Evolutionary conservation across 1,140 invertebrate species (phyloP).

Genomic region (Listronotus oregonensis): DNA sequence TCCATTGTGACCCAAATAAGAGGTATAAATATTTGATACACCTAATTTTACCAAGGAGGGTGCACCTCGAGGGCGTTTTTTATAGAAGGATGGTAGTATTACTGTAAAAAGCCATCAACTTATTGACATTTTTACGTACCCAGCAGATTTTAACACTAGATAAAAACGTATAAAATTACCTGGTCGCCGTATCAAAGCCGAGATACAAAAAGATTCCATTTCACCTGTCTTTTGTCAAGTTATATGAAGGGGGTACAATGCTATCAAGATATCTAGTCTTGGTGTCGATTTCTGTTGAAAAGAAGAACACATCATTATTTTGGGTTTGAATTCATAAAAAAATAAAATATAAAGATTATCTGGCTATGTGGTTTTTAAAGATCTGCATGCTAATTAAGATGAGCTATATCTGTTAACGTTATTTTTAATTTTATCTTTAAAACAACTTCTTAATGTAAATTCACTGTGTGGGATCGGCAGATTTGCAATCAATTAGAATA

Average conservation of each 20-base stretch:
- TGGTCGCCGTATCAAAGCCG: conserved; percentile 37
- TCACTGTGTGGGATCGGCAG: too few relatives aligned
- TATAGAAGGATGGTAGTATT: conserved; percentile 10
- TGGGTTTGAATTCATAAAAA: neutral
- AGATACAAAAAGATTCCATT: conserved; percentile 45
- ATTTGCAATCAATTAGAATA: too few relatives aligned
- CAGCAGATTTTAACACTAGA: conserved; percentile 48
- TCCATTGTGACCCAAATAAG: neutral
- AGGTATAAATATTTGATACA: conserved; percentile 8
- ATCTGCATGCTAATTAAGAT: too few relatives aligned
- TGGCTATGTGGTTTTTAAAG: too few relatives aligned
- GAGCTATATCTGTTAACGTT: too few relatives aligned
- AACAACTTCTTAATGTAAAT: too few relatives aligned
- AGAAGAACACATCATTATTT: neutral
- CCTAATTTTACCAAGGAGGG: conserved; percentile 8
- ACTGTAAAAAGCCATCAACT: conserved; percentile 40
- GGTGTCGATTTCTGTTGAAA: conserved; percentile 37
- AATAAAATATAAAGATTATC: too few relatives aligned
- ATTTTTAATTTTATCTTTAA: too few relatives aligned
- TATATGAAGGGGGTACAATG: conserved; percentile 36
- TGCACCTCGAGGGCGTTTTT: conserved; percentile 3
- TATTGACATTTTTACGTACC: conserved; percentile 49
- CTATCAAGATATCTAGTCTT: conserved; percentile 27
- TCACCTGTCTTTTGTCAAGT: conserved; percentile 46
- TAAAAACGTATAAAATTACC: conserved; percentile 49